phyloP scores from a whole-genome alignment of 2,113 vertebrate species.

The Axis porcinus region DNA sequence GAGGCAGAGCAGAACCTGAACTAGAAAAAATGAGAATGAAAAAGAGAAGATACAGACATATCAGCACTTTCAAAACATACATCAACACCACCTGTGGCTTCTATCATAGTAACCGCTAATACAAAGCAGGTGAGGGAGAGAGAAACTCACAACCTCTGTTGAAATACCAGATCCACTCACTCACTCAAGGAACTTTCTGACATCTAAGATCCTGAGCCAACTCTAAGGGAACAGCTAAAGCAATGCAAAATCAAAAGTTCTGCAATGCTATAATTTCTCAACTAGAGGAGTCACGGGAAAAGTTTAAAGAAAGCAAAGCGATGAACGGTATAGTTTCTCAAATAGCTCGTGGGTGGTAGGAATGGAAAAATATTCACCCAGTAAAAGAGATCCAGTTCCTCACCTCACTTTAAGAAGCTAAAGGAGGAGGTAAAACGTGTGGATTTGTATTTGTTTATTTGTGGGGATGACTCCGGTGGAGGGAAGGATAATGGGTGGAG shows the following conservation, averaged over 20 bases:
- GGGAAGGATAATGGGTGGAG: background rate
- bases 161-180: background rate
- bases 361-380: background rate
- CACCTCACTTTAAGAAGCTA: background rate
- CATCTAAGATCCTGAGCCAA: background rate
- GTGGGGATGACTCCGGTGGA: background rate
- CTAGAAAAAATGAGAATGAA: background rate
- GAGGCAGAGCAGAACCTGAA: background rate
- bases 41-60: background rate
- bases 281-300: background rate
- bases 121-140: background rate
- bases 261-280: constrained; percentile 23
- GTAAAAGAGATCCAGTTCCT: background rate
- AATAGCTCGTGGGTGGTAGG: background rate
- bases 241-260: background rate
- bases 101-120: background rate
- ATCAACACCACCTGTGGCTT: background rate
- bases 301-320: background rate
- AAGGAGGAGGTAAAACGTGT: background rate
- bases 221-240: background rate
- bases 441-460: background rate
- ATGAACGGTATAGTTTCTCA: background rate
- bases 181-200: background rate
- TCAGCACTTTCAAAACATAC: background rate
- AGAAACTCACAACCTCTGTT: background rate